Evolutionary conservation across 53 echinoderm and acorn worm species (phyloP).

Genomic region (Arbacia lixula): DNA sequence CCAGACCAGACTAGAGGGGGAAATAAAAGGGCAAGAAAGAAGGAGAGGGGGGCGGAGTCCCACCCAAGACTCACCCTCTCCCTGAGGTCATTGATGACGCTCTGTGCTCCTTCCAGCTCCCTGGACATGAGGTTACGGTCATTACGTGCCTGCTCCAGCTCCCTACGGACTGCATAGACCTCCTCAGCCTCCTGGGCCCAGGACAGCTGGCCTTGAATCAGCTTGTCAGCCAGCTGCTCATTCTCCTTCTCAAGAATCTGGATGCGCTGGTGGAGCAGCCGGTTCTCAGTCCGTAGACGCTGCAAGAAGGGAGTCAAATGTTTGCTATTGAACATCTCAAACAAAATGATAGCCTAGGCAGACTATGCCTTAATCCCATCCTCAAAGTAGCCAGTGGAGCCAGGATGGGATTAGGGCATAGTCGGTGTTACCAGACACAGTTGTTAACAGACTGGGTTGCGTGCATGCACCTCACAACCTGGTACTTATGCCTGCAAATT

Average conservation of each 20-base stretch:
- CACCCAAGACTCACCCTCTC: conserved; percentile 87
- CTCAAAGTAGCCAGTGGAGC: no score
- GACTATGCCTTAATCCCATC: no score
- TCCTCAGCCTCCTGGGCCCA: conserved; percentile 95
- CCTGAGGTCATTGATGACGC: conserved; percentile 86
- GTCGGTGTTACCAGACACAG: no score
- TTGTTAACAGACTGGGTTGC: no score
- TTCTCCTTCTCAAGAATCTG: conserved; percentile 91
- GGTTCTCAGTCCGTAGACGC: conserved; percentile 94
- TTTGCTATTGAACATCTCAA: no score
- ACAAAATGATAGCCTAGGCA: no score
- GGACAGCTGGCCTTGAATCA: conserved; percentile 92
- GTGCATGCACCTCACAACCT: no score
- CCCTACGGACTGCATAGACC: conserved; percentile 69
- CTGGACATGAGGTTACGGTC: conserved; percentile 67
- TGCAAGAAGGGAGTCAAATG: no score
- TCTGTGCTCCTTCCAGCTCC: conserved; percentile 82
- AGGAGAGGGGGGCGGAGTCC: no score
- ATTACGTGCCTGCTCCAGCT: conserved; percentile 66
- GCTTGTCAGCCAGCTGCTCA: conserved; percentile 79
- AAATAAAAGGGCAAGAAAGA: not conserved
- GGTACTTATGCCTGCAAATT: no score
- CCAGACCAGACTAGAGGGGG: no score
- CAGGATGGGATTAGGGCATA: no score
- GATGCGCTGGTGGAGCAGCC: conserved; percentile 81